Base-by-base conservation (phyloP, 2,797 vertebrate species). In the Ctenopoma multispine region DNA sequence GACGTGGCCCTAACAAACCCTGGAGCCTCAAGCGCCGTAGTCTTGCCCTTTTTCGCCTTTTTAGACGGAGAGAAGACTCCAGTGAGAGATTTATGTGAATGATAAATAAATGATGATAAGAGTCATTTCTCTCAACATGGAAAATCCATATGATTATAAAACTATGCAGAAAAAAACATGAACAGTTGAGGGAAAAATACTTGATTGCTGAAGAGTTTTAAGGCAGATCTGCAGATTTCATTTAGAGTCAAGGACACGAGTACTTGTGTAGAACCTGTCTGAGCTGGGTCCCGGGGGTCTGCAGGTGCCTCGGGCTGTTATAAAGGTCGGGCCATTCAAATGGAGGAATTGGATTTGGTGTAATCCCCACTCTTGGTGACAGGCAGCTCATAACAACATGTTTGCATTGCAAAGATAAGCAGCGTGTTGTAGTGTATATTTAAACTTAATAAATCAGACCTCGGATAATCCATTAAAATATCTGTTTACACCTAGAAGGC, bases 261-360 rank as follows among this genome's bases (percentile, higher is more conserved):
- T 27, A 0, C 31, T 53, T 8, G 11, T 62, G 56, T 31, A 65
- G 27, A 56, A 53, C 41, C 47, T 48, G 63, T 36, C 69, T 59
- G 50, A 27, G 62, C 69, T 53, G 56, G 1, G 53, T 56, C 76
- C 67, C 70, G 0, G 27, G 11, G 54, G 77, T 60, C 56, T 74
- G 49, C 77, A 69, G 67, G 65, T 23, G 82, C 84, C 84, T 77
- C 75, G 0, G 82, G 86, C 82, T 75, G 67, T 15, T 13, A 36
- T 10, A 81, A 83, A 90, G 79, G 86, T 86, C 84, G 66, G 0
- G 18, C 13, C 59, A 56, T 78, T 84, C 51, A 76, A 69, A 82
- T 55, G 69, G 53, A 50, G 49, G 67, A 51, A 79, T 12, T 48
- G 57, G n/a, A 36, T 43, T 61, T 9, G 0, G 60, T 60, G 81